These are phyloP conservation scores for Portunus trituberculatus DNA, from an alignment of 1,140 invertebrate genomes.

Conservation along the genomic window DNA sequence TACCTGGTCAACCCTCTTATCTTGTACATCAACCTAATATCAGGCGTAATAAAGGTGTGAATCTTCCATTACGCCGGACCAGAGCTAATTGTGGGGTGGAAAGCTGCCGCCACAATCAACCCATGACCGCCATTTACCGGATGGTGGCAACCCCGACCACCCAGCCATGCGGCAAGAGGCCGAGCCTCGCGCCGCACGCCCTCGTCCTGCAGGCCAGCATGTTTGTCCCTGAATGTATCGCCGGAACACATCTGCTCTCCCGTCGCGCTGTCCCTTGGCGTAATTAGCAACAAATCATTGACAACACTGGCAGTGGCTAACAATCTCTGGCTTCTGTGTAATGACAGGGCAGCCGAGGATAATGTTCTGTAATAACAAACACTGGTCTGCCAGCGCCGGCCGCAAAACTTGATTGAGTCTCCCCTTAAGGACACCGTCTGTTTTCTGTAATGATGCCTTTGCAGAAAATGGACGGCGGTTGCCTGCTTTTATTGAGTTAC, in stretches of 20 bases:
- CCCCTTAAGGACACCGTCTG: conserved; percentile 75
- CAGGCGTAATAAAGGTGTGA: conserved; percentile 72
- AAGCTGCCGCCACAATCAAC: conserved; percentile 52
- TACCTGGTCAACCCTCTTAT: conserved; percentile 54
- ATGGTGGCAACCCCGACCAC: conserved; percentile 48
- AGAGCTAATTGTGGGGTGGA: conserved; percentile 63
- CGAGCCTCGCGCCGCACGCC: background rate
- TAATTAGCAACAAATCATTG: conserved; percentile 75
- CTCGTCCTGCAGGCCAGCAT: background rate
- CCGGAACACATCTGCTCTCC: conserved; percentile 40
- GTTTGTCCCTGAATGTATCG: conserved; percentile 49
- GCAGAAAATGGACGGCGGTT: conserved; percentile 74
- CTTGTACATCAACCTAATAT: conserved; percentile 70
- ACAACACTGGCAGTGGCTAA: conserved; percentile 68
- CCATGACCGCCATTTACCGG: conserved; percentile 46
- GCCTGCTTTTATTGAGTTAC: conserved; percentile 75
- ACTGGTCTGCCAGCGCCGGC: conserved; percentile 69
- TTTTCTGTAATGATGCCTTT: conserved; percentile 75
- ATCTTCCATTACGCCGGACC: conserved; percentile 69
- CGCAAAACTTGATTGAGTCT: conserved; percentile 76
- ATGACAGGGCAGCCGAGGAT: conserved; percentile 72
- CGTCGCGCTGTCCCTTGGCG: conserved; percentile 44
- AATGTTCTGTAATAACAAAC: conserved; percentile 76
- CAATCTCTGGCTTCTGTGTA: conserved; percentile 76
- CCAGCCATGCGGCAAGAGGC: conserved; percentile 1